These are phyloP conservation scores for Drosophila tristis DNA, from an alignment of 1,140 invertebrate genomes.

Conservation along the genomic window DNA sequence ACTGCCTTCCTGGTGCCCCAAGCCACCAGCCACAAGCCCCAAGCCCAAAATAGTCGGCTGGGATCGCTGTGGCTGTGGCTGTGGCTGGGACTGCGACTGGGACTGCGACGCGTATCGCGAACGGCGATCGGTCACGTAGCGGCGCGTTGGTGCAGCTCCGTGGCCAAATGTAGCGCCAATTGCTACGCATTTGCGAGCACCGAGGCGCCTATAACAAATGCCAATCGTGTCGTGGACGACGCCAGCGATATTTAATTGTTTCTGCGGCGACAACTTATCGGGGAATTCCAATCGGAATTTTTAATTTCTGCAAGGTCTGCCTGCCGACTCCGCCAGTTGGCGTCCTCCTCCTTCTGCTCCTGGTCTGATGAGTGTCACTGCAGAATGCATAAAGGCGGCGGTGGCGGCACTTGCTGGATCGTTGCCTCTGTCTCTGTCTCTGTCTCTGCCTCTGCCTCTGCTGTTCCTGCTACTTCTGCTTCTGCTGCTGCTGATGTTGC, in stretches of 20 bases:
- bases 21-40: background rate
- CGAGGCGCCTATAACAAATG: constrained; percentile 83
- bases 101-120: constrained; percentile 45
- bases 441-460: constrained; percentile 13
- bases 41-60: constrained; percentile 49
- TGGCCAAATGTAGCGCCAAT: constrained; percentile 81
- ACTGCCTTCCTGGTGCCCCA: background rate
- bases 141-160: constrained; percentile 54
- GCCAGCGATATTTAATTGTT: constrained; percentile 83
- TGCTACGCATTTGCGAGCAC: constrained; percentile 80
- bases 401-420: background rate
- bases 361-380: constrained; percentile 70
- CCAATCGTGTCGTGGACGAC: constrained; percentile 79
- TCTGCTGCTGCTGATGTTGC: background rate
- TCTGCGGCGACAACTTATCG: constrained; percentile 77
- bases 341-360: constrained; percentile 1
- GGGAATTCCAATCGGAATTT: constrained; percentile 82
- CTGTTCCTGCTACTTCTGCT: constrained; percentile 7
- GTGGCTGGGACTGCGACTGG: too few relatives aligned
- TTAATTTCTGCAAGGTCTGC: constrained; percentile 75
- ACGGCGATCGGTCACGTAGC: constrained; percentile 78
- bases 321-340: background rate
- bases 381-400: constrained; percentile 53
- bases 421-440: background rate
- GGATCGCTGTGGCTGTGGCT: constrained; percentile 13